A percentile compares a stretch with the other conserved stretches of the same genome.
Evolutionary conservation across 2,113 vertebrate genomes (phyloP).

Genomic region (Esox niger): DNA sequence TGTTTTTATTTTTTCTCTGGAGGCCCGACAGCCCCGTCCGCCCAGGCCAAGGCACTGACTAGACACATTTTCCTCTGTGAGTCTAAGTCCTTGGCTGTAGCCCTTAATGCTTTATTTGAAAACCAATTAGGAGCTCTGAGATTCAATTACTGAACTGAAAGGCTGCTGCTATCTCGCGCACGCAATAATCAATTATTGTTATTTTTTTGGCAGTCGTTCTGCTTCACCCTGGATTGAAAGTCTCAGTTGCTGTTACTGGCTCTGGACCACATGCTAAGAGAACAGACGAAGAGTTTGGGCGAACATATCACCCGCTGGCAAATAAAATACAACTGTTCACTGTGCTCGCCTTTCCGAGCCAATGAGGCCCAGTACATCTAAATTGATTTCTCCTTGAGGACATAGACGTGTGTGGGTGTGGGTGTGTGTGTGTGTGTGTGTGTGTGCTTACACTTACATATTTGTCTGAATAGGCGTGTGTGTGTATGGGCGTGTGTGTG

Average conservation of each 20-base stretch:
- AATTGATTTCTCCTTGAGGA: too few species aligned
- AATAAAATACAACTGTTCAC: too few species aligned
- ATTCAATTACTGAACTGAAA: not conserved
- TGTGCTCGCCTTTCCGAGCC: too few species aligned
- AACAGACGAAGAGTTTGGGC: too few species aligned
- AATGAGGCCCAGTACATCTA: too few species aligned
- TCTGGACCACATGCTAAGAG: too few species aligned
- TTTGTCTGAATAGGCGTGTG: conserved; percentile 6
- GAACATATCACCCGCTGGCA: too few species aligned
- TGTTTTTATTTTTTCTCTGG: not conserved
- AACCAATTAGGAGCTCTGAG: not conserved
- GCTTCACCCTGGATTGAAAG: not conserved
- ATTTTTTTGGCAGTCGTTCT: not conserved
- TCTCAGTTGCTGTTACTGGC: too few species aligned
- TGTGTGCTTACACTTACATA: conserved; percentile 36
- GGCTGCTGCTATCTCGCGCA: not conserved
- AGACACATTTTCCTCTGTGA: not conserved
- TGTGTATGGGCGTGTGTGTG: conserved; percentile 3
- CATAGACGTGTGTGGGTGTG: not conserved
- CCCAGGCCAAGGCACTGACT: not conserved
- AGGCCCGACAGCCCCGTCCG: not conserved
- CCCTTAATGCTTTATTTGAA: not conserved
- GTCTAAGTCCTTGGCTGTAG: not conserved
- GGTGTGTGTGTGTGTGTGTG: conserved; percentile 17
- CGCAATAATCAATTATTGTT: not conserved